These are phyloP conservation scores for Lipophrys pholis DNA, from an alignment of 2,113 vertebrate genomes.

Conservation along the genomic window DNA sequence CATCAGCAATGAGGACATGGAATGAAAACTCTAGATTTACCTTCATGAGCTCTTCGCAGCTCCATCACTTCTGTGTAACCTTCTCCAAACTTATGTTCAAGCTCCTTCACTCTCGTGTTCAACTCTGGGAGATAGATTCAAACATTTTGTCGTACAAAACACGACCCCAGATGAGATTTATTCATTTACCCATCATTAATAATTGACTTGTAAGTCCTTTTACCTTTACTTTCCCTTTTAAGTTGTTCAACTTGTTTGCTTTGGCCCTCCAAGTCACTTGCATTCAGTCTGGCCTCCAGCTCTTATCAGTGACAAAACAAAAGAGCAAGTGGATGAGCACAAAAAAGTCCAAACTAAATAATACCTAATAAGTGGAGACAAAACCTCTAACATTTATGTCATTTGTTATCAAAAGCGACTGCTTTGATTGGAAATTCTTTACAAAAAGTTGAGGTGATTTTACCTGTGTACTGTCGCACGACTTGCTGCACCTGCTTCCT, in stretches of 20 bases:
- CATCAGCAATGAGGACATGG: no score
- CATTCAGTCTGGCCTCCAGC: conserved; percentile 28
- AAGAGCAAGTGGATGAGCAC: no score
- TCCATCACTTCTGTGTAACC: background rate
- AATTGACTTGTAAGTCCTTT: conserved; percentile 26
- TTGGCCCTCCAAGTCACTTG: conserved; percentile 19
- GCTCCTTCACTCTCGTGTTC: conserved; percentile 11
- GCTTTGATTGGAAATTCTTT: background rate
- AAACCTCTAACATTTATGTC: background rate
- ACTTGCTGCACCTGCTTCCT: conserved; percentile 34
- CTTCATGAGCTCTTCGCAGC: conserved; percentile 22
- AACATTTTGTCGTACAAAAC: conserved; percentile 6
- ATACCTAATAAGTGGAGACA: background rate
- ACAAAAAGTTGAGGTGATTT: background rate
- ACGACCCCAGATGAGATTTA: conserved; percentile 6
- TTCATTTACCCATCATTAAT: conserved; percentile 22
- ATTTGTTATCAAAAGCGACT: background rate
- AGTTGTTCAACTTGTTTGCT: background rate
- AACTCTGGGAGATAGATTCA: conserved; percentile 25
- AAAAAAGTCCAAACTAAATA: background rate
- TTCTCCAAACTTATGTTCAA: conserved; percentile 1
- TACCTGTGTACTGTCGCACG: conserved; percentile 26
- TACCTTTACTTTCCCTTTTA: conserved; percentile 23
- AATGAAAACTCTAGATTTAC: conserved; percentile 1
- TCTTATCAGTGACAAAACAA: background rate